Evolutionary conservation across 2,113 vertebrate species (phyloP).

Genomic region (Zosterops lateralis): DNA sequence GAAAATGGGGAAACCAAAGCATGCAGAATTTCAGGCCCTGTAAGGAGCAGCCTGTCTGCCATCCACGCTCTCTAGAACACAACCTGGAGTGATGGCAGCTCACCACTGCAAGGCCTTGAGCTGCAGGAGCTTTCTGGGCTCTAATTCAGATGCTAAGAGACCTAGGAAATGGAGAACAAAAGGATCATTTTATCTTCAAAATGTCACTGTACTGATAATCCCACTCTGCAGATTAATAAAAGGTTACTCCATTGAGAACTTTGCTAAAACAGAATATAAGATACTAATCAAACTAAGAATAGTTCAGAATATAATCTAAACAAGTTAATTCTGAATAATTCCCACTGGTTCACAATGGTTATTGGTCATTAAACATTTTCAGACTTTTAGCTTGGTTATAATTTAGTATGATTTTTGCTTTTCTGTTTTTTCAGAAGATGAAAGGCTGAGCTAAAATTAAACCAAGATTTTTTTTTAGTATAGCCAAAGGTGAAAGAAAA

Average conservation of each 20-base stretch:
- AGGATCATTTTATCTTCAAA: neutral
- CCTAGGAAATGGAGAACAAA: neutral
- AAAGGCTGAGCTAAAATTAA: neutral
- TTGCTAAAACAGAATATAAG: neutral
- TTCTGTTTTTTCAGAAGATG: neutral
- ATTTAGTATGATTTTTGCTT: neutral
- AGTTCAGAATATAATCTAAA: neutral
- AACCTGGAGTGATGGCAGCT: neutral
- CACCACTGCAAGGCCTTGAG: neutral
- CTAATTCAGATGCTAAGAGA: conserved; percentile 8
- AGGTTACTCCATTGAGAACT: neutral
- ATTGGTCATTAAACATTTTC: neutral
- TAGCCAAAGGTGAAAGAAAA: conserved; percentile 7
- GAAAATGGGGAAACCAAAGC: neutral
- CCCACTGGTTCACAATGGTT: neutral
- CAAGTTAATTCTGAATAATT: neutral
- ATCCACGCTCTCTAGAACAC: neutral
- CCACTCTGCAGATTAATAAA: neutral
- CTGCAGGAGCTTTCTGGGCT: neutral
- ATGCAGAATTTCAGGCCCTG: neutral
- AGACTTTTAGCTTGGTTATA: neutral
- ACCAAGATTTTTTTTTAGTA: neutral
- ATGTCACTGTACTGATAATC: neutral
- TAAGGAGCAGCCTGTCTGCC: neutral
- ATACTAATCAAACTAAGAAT: neutral